Conservation (phyloP, 2,888 invertebrate genomes). For the Rhamnusium bicolor region DNA sequence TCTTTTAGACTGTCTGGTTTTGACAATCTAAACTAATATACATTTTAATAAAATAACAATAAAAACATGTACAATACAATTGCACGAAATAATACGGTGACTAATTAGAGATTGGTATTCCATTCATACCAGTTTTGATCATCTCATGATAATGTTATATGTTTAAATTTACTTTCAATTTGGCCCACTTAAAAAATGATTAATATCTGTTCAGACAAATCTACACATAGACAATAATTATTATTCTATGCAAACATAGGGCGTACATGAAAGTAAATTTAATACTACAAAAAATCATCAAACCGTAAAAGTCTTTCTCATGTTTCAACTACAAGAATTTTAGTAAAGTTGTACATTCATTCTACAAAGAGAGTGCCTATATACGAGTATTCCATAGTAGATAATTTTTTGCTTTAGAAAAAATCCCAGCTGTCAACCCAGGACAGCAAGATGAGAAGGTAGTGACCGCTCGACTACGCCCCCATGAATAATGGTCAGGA, state of each 20-base stretch:
- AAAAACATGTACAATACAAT: neutral
- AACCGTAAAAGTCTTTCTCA: neutral
- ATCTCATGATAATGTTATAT: neutral
- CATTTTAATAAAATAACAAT: neutral
- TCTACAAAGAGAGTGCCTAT: neutral
- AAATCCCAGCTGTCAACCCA: too few species aligned
- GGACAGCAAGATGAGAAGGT: too few species aligned
- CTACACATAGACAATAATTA: too few species aligned
- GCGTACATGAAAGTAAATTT: neutral
- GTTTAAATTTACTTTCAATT: constrained; percentile 19
- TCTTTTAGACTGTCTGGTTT: neutral
- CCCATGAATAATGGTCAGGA: too few species aligned
- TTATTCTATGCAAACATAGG: neutral
- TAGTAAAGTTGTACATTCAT: neutral
- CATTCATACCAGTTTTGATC: neutral
- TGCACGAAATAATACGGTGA: neutral
- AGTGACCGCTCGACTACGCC: too few species aligned
- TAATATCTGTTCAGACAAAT: constrained; percentile 1
- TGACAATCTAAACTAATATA: neutral
- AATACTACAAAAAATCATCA: neutral
- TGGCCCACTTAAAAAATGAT: neutral
- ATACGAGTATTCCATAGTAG: too few species aligned
- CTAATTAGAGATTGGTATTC: constrained; percentile 11
- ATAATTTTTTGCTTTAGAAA: too few species aligned
- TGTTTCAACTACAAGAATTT: too few species aligned